phyloP scores from a whole-genome alignment of 2,888 invertebrate species.

The Harpalus rufipes region DNA sequence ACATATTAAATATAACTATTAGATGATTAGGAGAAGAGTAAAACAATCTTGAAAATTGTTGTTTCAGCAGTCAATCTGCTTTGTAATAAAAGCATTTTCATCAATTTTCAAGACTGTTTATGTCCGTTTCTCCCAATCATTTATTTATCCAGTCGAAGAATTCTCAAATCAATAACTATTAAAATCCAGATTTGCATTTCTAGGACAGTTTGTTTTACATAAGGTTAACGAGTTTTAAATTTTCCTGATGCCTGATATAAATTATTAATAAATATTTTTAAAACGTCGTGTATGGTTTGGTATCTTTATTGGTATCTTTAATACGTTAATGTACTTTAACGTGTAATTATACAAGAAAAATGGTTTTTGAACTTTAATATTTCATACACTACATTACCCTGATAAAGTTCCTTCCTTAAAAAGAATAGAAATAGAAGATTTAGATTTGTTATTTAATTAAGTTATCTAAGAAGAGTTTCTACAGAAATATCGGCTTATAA shows the following conservation, averaged over 20 bases:
- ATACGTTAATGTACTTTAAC: not conserved
- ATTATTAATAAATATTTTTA: not conserved
- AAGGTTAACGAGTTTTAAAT: not conserved
- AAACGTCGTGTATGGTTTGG: not conserved
- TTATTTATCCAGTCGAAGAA: too few species aligned
- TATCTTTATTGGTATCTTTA: not conserved
- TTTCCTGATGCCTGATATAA: not conserved
- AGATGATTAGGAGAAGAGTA: too few species aligned
- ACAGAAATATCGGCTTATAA: not conserved
- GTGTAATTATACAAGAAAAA: not conserved
- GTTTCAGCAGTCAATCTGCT: too few species aligned
- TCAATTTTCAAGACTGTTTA: too few species aligned
- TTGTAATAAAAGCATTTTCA: too few species aligned
- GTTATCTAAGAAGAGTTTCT: not conserved
- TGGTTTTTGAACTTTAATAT: not conserved
- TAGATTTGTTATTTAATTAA: not conserved
- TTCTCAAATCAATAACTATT: too few species aligned
- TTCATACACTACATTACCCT: not conserved
- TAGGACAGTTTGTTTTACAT: not conserved
- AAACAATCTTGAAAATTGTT: too few species aligned
- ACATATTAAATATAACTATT: too few species aligned
- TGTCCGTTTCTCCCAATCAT: too few species aligned
- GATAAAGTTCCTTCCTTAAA: not conserved
- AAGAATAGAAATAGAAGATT: constrained; percentile 2
- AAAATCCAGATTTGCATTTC: not conserved